Evolutionary conservation across 2,113 vertebrate species (phyloP), one percentile per base, ranked within the genome.

Genomic region (Odocoileus virginianus): DNA sequence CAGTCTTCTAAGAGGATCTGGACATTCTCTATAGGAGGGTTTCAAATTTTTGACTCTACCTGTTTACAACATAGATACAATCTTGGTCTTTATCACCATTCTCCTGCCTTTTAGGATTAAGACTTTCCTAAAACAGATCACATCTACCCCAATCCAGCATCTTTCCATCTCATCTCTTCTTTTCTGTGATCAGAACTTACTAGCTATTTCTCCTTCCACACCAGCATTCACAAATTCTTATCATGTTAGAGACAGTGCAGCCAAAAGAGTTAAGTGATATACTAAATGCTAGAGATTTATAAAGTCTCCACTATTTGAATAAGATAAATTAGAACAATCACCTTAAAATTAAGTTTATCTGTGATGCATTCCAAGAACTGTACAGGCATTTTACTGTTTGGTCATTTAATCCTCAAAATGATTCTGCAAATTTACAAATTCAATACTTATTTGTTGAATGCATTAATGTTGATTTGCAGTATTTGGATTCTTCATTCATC

Each of bases 21-120:
- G 93, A 74, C 79, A 47, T 60, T 95, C 45, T 97, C 79, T 55
- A 47, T 2, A 64, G 10, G n/a, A 93, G 43, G 87, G 89, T 64
- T 81, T 85, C 71, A 54, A 78, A 61, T 50, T 91, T 91, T 74
- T 84, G 36, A 64, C 36, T 89, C 28, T 28, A 74, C 64, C 30
- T 94, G 43, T 91, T 91, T 97, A 95, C 78, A 96, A 50, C 16
- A 2, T 83, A n/a, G 40, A 92, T 83, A 82, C 7, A 87, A 83
- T 87, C 58, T 89, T 87, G 55, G 9, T 43, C 64, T 97, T 92
- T 82, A 93, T 96, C 55, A 36, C 82, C 30, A 40, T 3, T 28
- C 40, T 95, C 10, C 28, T 94, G 64, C 81, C 79, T 96, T 67
- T 81, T 16, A 58, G 91, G 81, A 96, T 98, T 95, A 97, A 97